Base-by-base conservation (phyloP, 2,113 vertebrate genomes). In the Strix uralensis region DNA sequence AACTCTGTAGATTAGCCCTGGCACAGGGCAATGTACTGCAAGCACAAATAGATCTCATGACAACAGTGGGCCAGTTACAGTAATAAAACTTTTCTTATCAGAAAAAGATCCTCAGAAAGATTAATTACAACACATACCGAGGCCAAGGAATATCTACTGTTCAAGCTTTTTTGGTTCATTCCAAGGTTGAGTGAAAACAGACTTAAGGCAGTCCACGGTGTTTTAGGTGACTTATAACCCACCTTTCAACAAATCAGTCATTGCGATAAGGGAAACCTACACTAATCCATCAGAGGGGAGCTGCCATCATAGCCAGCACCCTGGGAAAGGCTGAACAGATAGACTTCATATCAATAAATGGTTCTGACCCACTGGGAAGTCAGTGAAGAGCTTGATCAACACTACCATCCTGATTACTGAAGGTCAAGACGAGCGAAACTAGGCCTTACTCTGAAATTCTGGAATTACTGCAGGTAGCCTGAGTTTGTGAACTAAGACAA, bases 11-110 rank as follows among this genome's bases (percentile, higher is more conserved):
- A 62, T 58, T 75, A 85, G 19, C 22, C 40, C 62, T 69, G 58
- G 62, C 75, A 77, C 2, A 69, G 29, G 66, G 20, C 66, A 55
- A 38, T 86, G 62, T 55, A 67, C 66, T 38, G 42, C 10, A 61
- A 77, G 44, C 44, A 77, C 52, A 44, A 92, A 82, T 5, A 92
- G 49, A 88, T 86, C 71, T 80, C 26, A 19, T 88, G 62, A 88
- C 93, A 94, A 94, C 65, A 72, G n/a, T 25, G n/a, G 32, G 40
- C 71, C 80, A 77, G 62, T 80, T 61, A 81, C 26, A 91, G 54
- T 23, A 91, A 94, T 54, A 96, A 88, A 92, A 65, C 75, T 83
- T 80, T 69, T 67, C 75, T 92, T 81, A 96, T 44, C 80, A 88
- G 75, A 80, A 94, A 55, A 65, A 88, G 38, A 88, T 90, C 47